These are phyloP conservation scores for Osmerus mordax DNA, from an alignment of 2,113 vertebrate species.

Conservation along the genomic window DNA sequence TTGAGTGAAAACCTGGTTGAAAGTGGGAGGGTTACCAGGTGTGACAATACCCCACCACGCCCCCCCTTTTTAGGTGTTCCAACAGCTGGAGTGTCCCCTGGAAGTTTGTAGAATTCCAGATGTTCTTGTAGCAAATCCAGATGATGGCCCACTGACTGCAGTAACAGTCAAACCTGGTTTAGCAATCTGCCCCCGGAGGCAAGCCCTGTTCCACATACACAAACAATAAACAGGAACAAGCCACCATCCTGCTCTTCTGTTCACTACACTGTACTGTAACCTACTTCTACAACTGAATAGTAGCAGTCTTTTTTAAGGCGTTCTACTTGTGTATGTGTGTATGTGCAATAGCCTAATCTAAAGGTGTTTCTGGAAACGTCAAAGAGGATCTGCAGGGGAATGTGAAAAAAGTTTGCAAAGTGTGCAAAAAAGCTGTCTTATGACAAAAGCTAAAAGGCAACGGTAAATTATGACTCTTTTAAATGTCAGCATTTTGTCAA, in stretches of 20 bases:
- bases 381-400: too few species aligned
- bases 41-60: neutral
- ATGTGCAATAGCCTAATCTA: too few species aligned
- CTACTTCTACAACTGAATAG: neutral
- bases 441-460: too few species aligned
- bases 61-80: neutral
- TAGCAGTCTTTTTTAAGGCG: neutral
- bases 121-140: constrained; percentile 11
- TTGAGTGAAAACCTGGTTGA: neutral
- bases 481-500: too few species aligned
- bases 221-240: constrained; percentile 19
- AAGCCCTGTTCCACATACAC: constrained; percentile 20
- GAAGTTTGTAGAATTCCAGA: constrained; percentile 10
- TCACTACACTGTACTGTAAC: neutral
- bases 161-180: neutral
- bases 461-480: too few species aligned
- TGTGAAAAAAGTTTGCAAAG: too few species aligned
- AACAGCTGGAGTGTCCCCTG: constrained; percentile 16
- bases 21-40: neutral
- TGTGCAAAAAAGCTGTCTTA: too few species aligned
- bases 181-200: neutral
- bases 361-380: too few species aligned
- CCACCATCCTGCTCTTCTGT: too few species aligned
- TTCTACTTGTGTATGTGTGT: neutral
- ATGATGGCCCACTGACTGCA: constrained; percentile 10